Conservation (phyloP, 2,888 invertebrate genomes). For the Mesorhabditis belari region DNA sequence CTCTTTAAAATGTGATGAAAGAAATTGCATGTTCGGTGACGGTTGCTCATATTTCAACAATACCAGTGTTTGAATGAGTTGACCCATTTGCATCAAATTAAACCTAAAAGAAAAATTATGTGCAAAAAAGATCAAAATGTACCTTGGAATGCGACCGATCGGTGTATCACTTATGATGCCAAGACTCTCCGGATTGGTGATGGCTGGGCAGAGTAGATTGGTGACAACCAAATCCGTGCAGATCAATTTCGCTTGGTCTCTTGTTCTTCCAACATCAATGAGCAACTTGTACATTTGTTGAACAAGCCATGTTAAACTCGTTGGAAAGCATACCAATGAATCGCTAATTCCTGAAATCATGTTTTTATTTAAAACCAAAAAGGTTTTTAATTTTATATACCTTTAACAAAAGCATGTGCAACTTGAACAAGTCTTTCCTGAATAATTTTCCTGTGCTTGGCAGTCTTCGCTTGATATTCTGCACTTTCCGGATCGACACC, state of each 20-base stretch:
- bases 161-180: conserved; percentile 82
- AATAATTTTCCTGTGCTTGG: conserved; percentile 66
- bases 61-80: conserved; percentile 84
- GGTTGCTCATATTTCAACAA: conserved; percentile 76
- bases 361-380: no score
- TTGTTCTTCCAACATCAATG: conserved; percentile 14
- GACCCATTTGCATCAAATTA: conserved; percentile 72
- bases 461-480: conserved; percentile 69
- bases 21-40: conserved; percentile 65
- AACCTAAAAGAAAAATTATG: no score
- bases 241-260: conserved; percentile 58
- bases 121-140: no score
- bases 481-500: conserved; percentile 60
- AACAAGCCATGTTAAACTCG: conserved; percentile 80
- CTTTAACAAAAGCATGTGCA: conserved; percentile 73
- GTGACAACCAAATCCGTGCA: conserved; percentile 87
- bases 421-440: conserved; percentile 72
- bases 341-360: conserved; percentile 62
- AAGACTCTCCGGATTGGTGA: conserved; percentile 82
- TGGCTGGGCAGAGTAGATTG: conserved; percentile 88
- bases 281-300: conserved; percentile 69
- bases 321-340: conserved; percentile 75
- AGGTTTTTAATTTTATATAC: no score
- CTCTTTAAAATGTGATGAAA: conserved; percentile 15
- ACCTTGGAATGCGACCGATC: conserved; percentile 79